Conservation (phyloP, 2,888 invertebrate genomes). For the Aleiodes testaceus region DNA sequence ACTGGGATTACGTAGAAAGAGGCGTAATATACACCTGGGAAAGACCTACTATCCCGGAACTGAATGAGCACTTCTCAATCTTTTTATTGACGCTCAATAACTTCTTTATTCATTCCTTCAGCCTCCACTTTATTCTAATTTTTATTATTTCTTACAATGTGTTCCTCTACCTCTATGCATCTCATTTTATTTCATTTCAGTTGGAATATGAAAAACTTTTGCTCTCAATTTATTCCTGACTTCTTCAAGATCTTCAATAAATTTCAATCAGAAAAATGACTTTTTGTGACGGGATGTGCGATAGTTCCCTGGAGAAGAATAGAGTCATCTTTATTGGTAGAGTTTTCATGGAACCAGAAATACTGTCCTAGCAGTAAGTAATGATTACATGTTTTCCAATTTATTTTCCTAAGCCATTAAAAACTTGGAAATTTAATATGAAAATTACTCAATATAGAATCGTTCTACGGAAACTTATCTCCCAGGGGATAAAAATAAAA, state of each 20-base stretch:
- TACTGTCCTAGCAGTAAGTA: no score
- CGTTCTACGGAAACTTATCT: no score
- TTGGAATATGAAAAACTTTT: conserved; percentile 10
- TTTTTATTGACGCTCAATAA: conserved; percentile 40
- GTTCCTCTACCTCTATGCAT: not conserved
- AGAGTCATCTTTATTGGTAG: no score
- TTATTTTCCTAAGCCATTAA: no score
- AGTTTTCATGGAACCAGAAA: no score
- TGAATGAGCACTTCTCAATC: conserved; percentile 30
- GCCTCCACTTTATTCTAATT: conserved; percentile 15
- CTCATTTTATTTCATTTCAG: not conserved
- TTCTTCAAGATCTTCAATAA: not conserved
- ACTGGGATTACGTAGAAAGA: conserved; percentile 48
- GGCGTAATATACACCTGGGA: conserved; percentile 45
- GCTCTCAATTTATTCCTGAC: not conserved
- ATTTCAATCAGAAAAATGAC: not conserved
- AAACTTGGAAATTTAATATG: no score
- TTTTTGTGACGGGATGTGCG: not conserved
- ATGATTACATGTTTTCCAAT: no score
- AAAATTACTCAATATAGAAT: not conserved
- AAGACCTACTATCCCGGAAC: conserved; percentile 38
- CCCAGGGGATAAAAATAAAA: not conserved
- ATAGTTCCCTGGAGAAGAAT: no score
- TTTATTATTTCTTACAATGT: conserved; percentile 6
- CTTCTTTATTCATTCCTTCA: conserved; percentile 34